A percentile compares a stretch with the other conserved stretches of the same genome.
Evolutionary conservation across 2,113 vertebrate species (phyloP).

Genomic region (Elephantulus edwardii): DNA sequence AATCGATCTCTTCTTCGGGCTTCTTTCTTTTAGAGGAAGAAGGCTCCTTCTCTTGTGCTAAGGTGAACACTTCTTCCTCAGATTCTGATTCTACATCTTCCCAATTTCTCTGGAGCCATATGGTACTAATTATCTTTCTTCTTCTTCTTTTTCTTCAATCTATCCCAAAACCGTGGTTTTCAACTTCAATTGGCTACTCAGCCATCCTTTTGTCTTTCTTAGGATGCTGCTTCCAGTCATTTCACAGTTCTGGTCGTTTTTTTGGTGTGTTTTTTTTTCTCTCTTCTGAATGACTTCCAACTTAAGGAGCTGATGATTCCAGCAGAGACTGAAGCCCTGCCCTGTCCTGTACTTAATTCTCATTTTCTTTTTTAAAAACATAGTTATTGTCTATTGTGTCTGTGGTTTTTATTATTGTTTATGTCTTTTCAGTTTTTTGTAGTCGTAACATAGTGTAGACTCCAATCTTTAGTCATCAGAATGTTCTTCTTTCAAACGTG

Average conservation of each 20-base stretch:
- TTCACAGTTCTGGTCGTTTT: background rate
- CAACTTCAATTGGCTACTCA: background rate
- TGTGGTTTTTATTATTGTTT: background rate
- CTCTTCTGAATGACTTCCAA: background rate
- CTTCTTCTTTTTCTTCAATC: background rate
- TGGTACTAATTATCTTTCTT: background rate
- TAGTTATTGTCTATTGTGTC: background rate
- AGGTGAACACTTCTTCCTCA: background rate
- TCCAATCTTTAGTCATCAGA: no score
- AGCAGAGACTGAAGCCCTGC: background rate
- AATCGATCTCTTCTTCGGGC: background rate
- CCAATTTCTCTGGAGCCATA: fast-evolving
- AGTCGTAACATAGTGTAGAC: background rate
- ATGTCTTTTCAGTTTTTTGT: background rate
- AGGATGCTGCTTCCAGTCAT: background rate
- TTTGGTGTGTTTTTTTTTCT: background rate
- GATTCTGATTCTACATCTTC: no score
- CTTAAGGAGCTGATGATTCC: background rate
- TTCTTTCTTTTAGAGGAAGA: background rate
- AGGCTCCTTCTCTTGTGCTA: fast-evolving
- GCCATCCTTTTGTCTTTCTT: background rate
- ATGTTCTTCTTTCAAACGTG: background rate
- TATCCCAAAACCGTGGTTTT: background rate
- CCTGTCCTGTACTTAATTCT: background rate
- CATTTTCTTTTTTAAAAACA: background rate